These are phyloP conservation scores for Anoplopoma fimbria DNA, from an alignment of 2,113 vertebrate species.

Conservation along the genomic window DNA sequence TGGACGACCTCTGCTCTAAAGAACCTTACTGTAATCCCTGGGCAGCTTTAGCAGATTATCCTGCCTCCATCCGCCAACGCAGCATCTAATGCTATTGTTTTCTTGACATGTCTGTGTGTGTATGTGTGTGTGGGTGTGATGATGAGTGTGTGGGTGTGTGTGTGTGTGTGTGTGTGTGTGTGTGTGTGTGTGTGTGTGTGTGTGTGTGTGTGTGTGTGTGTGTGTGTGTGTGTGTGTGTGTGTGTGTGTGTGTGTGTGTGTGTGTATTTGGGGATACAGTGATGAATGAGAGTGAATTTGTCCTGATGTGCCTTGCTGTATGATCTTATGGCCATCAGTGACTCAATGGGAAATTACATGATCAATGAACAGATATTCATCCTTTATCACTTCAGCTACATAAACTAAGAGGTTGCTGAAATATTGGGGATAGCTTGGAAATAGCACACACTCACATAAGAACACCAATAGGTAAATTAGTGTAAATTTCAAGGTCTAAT, in stretches of 20 bases:
- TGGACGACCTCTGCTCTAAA: conserved; percentile 80
- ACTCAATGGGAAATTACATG: conserved; percentile 38
- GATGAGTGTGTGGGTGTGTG: conserved; percentile 22
- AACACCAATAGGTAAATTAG: neutral
- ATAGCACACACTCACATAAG: neutral
- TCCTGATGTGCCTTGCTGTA: conserved; percentile 36
- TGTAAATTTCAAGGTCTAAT: neutral
- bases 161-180: conserved; percentile 36
- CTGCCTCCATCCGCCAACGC: conserved; percentile 76
- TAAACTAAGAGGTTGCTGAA: conserved; percentile 3
- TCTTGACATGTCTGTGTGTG: conserved; percentile 47
- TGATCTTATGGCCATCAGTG: conserved; percentile 41
- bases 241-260: conserved; percentile 26
- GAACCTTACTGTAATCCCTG: conserved; percentile 84
- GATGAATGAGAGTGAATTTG: neutral
- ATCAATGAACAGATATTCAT: conserved; percentile 33
- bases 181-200: conserved; percentile 31
- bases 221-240: conserved; percentile 29
- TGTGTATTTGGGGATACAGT: conserved; percentile 17
- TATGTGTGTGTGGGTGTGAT: conserved; percentile 30
- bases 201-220: conserved; percentile 36
- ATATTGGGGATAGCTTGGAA: neutral
- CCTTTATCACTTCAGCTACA: neutral
- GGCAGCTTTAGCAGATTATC: conserved; percentile 85
- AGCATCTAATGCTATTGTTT: conserved; percentile 82